Conservation (phyloP, 2,113 vertebrate species). For the Myotis davidii region DNA sequence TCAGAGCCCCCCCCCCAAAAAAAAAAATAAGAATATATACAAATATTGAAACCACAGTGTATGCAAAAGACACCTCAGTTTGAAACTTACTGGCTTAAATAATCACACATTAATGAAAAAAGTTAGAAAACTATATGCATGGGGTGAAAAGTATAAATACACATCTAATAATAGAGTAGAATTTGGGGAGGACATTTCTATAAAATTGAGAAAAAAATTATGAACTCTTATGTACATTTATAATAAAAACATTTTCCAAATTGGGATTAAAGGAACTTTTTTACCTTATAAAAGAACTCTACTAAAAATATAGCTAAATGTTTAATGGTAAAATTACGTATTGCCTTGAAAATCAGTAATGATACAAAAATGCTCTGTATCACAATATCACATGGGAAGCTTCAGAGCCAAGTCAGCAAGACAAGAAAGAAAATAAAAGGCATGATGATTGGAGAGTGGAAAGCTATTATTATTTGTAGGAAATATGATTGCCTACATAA, state of each 20-base stretch:
- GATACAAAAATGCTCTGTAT: background rate
- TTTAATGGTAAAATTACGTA: background rate
- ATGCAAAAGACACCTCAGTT: background rate
- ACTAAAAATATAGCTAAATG: background rate
- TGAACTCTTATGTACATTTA: background rate
- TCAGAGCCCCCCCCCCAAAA: background rate
- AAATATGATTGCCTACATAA: slow-evolving; percentile 29
- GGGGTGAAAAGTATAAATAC: background rate
- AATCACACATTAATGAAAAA: background rate
- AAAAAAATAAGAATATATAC: background rate
- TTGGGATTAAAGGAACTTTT: background rate
- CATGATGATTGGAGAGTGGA: background rate
- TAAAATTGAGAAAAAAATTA: background rate
- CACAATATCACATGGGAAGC: background rate
- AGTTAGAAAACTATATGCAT: background rate
- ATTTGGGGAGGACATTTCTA: background rate
- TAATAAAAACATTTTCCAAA: background rate
- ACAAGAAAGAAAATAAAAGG: background rate
- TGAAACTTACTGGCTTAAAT: background rate
- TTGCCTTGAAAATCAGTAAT: background rate
- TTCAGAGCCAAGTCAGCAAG: background rate
- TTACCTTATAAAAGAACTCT: background rate
- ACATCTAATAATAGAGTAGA: background rate
- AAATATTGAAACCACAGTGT: background rate
- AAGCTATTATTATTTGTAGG: slow-evolving; percentile 24